Evolutionary conservation across 2,113 vertebrate genomes (phyloP), one percentile per base, ranked within the genome.

Genomic region (Anthoscopus minutus): DNA sequence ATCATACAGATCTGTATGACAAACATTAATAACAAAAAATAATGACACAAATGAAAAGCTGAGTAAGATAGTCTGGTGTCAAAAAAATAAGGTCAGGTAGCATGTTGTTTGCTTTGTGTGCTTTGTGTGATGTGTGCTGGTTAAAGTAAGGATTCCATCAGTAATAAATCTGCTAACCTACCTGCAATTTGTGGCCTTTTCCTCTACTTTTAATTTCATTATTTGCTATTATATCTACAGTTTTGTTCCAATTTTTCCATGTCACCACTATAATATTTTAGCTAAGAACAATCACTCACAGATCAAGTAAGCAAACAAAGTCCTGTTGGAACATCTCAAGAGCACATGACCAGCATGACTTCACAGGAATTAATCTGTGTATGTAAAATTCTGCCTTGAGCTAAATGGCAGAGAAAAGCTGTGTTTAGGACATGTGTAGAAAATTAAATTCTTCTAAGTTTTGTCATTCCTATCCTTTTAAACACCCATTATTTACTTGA

Each of bases 381-480:
- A 61, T 92, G 57, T 77, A 88, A 47, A 83, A 87, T 80, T 80
- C 78, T 94, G 87, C 74, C 81, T 72, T 73, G 48, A 94, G 92
- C 74, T 89, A 94, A 94, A 94, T 17, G 62, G 78, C 91, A 91
- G 45, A 84, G 53, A 56, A 88, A 93, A 86, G 28, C 65, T 84
- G 64, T 81, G 77, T 91, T 96, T 93, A 93, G 65, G 73, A 92
- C 53, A 81, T 65, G 84, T 50, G 65, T 48, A 89, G 61, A 81
- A 94, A 95, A 93, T 81, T 0, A 95, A 95, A 93, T 83, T 64
- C 65, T 89, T 93, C 60, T 71, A 58, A 85, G 73, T 96, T 91
- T 96, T 95, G 72, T 81, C 83, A 93, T 96, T 93, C 70, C 77
- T 94, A 67, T 30, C n/a, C 48, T 88, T 91, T 65, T 87, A 92